Evolutionary conservation across 2,888 invertebrate species (phyloP).

Genomic region (Clistopyga incitator): DNA sequence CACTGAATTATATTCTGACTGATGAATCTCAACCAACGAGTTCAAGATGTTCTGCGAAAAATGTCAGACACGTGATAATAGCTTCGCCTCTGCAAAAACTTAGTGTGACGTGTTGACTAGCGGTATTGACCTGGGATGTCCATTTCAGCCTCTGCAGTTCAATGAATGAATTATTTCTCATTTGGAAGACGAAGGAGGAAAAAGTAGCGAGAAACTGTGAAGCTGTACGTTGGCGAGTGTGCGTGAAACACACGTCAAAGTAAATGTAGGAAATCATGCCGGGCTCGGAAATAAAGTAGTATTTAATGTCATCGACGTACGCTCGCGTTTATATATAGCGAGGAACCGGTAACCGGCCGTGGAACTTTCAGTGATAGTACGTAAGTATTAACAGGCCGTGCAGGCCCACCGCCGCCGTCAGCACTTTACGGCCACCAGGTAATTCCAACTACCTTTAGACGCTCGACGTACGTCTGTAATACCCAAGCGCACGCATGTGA

Average conservation of each 20-base stretch:
- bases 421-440: conserved; percentile 13
- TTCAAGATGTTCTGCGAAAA: not conserved
- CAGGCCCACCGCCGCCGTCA: not conserved
- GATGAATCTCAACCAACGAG: not conserved
- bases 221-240: not conserved
- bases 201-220: conserved; percentile 4
- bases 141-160: not conserved
- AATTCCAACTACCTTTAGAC: conserved; percentile 30
- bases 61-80: not conserved
- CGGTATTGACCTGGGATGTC: conserved; percentile 6
- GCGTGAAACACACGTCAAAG: conserved; percentile 1
- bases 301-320: conserved; percentile 31
- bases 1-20: not conserved
- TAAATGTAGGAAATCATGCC: conserved; percentile 27
- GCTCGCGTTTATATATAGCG: not conserved
- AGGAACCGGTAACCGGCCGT: conserved; percentile 46
- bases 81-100: not conserved
- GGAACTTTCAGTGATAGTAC: conserved; percentile 33
- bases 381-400: not conserved
- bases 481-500: not conserved
- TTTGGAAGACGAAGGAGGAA: not conserved
- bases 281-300: not conserved
- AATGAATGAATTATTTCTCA: not conserved
- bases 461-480: not conserved
- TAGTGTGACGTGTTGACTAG: not conserved